phyloP scores from a whole-genome alignment of 2,888 invertebrate species.

The Drosophila setosimentum region DNA sequence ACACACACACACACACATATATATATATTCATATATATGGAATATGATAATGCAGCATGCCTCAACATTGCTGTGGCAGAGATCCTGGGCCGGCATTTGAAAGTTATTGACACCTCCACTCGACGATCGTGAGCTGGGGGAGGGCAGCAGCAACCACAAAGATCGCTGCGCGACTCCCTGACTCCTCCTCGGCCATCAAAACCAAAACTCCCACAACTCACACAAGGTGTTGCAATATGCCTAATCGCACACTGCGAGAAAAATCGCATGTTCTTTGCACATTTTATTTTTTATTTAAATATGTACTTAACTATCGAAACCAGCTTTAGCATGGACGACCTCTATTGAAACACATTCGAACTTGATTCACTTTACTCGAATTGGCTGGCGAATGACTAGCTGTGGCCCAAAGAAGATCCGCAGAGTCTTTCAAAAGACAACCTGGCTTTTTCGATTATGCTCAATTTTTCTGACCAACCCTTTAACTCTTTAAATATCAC shows the following conservation, averaged over 20 bases:
- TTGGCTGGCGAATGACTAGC: background rate
- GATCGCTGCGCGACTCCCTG: slow-evolving; percentile 12
- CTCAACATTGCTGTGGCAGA: slow-evolving; percentile 3
- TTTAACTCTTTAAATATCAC: background rate
- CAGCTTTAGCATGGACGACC: background rate
- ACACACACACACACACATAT: background rate
- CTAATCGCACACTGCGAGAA: slow-evolving; percentile 23
- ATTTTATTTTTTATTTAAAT: background rate
- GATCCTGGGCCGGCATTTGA: slow-evolving; percentile 72
- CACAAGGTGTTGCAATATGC: slow-evolving; percentile 65
- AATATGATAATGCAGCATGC: slow-evolving; percentile 52
- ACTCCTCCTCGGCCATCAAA: slow-evolving; percentile 13
- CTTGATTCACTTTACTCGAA: background rate
- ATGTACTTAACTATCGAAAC: background rate
- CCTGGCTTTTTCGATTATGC: background rate
- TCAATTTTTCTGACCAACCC: background rate
- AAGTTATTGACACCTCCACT: slow-evolving; percentile 77
- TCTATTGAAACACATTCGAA: background rate
- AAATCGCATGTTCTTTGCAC: background rate
- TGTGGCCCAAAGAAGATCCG: background rate
- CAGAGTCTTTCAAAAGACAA: background rate
- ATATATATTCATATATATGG: slow-evolving; percentile 15
- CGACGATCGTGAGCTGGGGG: slow-evolving; percentile 59
- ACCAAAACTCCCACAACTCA: slow-evolving; percentile 57
- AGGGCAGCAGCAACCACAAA: slow-evolving; percentile 24